Evolutionary conservation across 2,888 invertebrate genomes (phyloP).

Genomic region (Pantelozetes paolii): DNA sequence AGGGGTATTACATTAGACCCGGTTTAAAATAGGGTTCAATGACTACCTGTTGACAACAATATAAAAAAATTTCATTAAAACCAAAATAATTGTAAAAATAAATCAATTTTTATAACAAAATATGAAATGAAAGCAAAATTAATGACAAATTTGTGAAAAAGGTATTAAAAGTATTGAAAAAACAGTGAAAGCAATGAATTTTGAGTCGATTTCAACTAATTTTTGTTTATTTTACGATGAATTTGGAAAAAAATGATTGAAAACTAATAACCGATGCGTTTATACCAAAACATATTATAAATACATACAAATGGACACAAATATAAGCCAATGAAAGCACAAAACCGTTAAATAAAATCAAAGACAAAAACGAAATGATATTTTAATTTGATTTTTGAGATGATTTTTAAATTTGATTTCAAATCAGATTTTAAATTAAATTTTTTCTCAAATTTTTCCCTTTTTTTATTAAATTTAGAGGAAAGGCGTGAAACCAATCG

Average conservation of each 20-base stretch:
- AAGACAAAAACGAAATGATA: neutral
- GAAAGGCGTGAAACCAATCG: neutral
- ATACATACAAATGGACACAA: conserved; percentile 19
- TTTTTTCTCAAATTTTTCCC: conserved; percentile 31
- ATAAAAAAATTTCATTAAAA: too few species aligned
- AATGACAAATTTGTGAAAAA: neutral
- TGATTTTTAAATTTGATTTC: conserved; percentile 17
- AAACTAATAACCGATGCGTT: neutral
- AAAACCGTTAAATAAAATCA: too few species aligned
- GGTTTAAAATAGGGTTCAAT: too few species aligned
- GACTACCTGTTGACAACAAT: too few species aligned
- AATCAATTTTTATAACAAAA: too few species aligned
- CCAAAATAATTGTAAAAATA: too few species aligned
- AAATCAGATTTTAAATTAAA: neutral
- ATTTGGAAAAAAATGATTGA: conserved; percentile 15
- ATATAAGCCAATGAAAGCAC: conserved; percentile 10
- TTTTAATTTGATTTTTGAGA: conserved; percentile 12
- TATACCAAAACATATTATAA: conserved; percentile 23
- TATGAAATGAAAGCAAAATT: too few species aligned
- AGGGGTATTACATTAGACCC: too few species aligned
- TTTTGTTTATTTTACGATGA: neutral
- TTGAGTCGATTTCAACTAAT: neutral
- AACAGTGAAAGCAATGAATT: too few species aligned
- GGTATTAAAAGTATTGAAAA: too few species aligned
- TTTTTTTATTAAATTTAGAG: conserved; percentile 28